These are phyloP conservation scores for Bathynomus jamesi DNA, from an alignment of 1,140 invertebrate species.

Conservation along the genomic window DNA sequence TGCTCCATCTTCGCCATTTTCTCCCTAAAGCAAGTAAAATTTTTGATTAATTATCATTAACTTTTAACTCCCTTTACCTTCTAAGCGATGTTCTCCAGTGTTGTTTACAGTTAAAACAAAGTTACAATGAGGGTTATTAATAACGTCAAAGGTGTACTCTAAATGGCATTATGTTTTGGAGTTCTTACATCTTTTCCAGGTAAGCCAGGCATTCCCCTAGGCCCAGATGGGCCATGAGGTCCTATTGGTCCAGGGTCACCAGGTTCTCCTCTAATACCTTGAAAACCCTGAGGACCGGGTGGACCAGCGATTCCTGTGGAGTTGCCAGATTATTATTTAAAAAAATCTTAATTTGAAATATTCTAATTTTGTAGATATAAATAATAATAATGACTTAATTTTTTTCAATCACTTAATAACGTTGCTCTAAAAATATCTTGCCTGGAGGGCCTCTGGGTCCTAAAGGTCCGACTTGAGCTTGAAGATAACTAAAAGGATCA, in stretches of 20 bases:
- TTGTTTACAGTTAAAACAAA: background rate
- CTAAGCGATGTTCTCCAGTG: too few relatives aligned
- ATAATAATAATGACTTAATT: too few relatives aligned
- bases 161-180: background rate
- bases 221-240: conserved; percentile 55
- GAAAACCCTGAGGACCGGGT: conserved; percentile 68
- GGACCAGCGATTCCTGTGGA: conserved; percentile 56
- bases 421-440: conserved; percentile 39
- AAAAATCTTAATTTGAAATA: too few relatives aligned
- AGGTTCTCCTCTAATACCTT: conserved; percentile 62
- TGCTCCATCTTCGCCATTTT: conserved; percentile 68
- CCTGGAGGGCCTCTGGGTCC: conserved; percentile 62
- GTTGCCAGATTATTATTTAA: too few relatives aligned
- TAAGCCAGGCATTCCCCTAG: conserved; percentile 56
- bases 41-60: too few relatives aligned
- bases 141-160: background rate
- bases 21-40: conserved; percentile 56
- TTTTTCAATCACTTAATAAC: too few relatives aligned
- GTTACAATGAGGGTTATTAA: background rate
- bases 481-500: conserved; percentile 61
- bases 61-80: too few relatives aligned
- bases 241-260: conserved; percentile 60
- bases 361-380: too few relatives aligned
- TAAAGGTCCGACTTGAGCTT: conserved; percentile 64
- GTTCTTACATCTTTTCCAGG: conserved; percentile 66